phyloP scores from a whole-genome alignment of 1,140 invertebrate genomes.

The Alviniconcha marisindica region DNA sequence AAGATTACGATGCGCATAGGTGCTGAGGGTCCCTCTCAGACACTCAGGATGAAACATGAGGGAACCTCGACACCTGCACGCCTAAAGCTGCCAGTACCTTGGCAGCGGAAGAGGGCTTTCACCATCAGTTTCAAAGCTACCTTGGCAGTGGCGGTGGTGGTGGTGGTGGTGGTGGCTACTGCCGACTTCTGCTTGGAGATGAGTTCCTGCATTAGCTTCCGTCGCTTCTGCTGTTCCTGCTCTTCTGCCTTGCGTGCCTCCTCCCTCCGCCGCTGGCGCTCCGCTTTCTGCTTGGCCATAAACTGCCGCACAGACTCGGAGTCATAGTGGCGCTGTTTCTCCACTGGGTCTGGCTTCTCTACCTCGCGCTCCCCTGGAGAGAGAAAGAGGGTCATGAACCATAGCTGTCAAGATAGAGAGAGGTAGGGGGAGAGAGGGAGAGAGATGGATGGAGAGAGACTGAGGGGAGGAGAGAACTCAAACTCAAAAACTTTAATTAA shows the following conservation, averaged over 20 bases:
- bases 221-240: slow-evolving; percentile 33
- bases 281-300: slow-evolving; percentile 69
- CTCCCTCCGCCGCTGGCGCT: slow-evolving; percentile 63
- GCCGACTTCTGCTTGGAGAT: slow-evolving; percentile 26
- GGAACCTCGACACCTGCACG: not conserved
- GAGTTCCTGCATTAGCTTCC: slow-evolving; percentile 30
- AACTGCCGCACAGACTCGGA: slow-evolving; percentile 67
- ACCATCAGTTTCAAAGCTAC: too few relatives aligned
- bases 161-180: not conserved
- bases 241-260: slow-evolving; percentile 61
- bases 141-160: not conserved
- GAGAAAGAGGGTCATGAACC: too few relatives aligned
- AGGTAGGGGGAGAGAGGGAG: too few relatives aligned
- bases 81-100: too few relatives aligned
- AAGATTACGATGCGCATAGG: too few relatives aligned
- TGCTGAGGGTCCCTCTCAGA: too few relatives aligned
- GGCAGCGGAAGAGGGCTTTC: too few relatives aligned
- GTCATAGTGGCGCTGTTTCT: slow-evolving; percentile 73
- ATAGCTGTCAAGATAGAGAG: too few relatives aligned
- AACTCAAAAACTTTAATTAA: too few relatives aligned
- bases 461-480: too few relatives aligned
- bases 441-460: too few relatives aligned
- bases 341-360: slow-evolving; percentile 56
- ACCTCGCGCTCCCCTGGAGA: slow-evolving; percentile 51
- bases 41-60: too few relatives aligned